Percentiles rank a stretch among this genome's conserved stretches.
Evolutionary conservation across 2,113 vertebrate genomes (phyloP).

Genomic region (Dicerorhinus sumatrensis): DNA sequence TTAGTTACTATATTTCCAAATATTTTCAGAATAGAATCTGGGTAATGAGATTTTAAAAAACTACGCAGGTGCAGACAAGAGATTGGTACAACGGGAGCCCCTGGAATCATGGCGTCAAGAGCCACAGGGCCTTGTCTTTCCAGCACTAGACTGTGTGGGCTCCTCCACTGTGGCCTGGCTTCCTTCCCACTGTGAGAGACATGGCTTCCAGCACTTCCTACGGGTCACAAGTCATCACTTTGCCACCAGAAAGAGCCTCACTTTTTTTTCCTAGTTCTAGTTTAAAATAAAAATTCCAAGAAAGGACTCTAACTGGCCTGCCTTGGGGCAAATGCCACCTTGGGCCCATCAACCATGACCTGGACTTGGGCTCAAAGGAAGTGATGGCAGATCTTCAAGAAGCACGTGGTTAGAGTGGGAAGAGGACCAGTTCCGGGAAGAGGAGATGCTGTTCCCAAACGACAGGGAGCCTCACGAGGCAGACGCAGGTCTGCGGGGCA

Average conservation of each 20-base stretch:
- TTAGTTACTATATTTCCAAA: neutral
- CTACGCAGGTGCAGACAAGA: neutral
- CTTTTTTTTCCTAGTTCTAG: neutral
- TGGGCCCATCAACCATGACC: neutral
- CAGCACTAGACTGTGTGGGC: no score
- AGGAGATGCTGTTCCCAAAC: neutral
- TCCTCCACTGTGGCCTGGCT: neutral
- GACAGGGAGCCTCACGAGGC: neutral
- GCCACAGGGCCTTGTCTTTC: neutral
- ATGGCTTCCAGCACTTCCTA: neutral
- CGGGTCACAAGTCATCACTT: neutral
- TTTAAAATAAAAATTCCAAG: constrained; percentile 33
- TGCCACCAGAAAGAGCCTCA: neutral
- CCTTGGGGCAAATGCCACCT: neutral
- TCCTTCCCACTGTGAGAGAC: neutral
- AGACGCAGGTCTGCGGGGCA: neutral
- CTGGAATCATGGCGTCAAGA: neutral
- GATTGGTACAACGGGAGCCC: neutral
- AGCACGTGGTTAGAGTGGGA: neutral
- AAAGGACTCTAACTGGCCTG: neutral
- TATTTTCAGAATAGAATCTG: neutral
- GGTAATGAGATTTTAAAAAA: neutral
- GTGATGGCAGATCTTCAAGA: neutral
- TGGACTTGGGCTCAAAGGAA: neutral
- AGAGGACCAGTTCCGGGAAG: neutral